Conservation (phyloP, 2,113 vertebrate species). For the Arenaria interpres region DNA sequence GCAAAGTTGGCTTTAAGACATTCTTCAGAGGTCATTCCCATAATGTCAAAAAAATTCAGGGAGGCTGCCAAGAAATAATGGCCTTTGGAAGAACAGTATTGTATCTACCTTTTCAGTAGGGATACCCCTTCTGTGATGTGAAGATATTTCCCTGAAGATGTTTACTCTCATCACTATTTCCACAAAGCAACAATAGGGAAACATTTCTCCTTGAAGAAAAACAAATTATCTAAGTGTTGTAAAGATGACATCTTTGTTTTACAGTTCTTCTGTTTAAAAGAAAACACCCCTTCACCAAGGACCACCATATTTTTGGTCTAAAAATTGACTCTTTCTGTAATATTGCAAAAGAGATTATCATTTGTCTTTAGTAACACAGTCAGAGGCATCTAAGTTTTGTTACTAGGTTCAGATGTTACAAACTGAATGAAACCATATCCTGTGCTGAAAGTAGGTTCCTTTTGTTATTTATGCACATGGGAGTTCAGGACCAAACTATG, state of each 20-base stretch:
- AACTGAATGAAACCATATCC: not conserved
- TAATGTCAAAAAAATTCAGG: not conserved
- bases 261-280: not conserved
- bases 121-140: not conserved
- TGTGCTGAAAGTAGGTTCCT: not conserved
- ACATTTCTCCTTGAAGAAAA: not conserved
- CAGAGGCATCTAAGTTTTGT: not conserved
- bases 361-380: not conserved
- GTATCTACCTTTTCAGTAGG: not conserved
- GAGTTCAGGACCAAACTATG: not conserved
- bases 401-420: not conserved
- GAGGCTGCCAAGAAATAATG: not conserved
- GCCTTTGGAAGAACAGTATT: not conserved
- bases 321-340: not conserved
- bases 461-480: not conserved
- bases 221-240: not conserved
- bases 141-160: not conserved
- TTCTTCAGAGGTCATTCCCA: slow-evolving; percentile 25
- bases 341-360: not conserved
- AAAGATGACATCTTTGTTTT: not conserved
- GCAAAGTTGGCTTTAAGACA: not conserved
- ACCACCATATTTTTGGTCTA: not conserved
- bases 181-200: not conserved
- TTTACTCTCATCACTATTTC: not conserved
- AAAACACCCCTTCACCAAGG: not conserved